A percentile compares a stretch with the other conserved stretches of the same genome.
These are phyloP conservation scores for Lamellibrachia luymesi DNA, from an alignment of 1,140 invertebrate species.

Conservation along the genomic window DNA sequence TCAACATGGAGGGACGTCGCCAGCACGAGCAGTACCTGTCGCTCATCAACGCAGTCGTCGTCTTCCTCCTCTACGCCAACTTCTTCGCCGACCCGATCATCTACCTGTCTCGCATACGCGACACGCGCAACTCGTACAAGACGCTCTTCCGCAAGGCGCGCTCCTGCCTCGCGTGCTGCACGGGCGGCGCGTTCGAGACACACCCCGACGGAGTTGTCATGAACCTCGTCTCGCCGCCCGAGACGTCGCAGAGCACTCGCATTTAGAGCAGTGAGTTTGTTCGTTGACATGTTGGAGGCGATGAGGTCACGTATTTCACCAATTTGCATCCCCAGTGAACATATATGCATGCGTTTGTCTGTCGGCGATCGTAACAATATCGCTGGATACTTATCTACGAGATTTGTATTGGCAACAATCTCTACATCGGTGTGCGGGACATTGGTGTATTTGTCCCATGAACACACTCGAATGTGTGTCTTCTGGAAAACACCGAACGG, in stretches of 20 bases:
- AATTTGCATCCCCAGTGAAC: not conserved
- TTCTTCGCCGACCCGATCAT: constrained; percentile 23
- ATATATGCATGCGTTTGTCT: not conserved
- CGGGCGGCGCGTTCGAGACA: not conserved
- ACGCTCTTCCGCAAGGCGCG: constrained; percentile 10
- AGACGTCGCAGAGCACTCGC: not conserved
- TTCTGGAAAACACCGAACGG: not conserved
- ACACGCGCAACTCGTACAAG: constrained; percentile 16
- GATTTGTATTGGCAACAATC: not conserved
- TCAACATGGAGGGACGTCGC: constrained; percentile 2
- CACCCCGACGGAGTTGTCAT: not conserved
- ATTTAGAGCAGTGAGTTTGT: not conserved
- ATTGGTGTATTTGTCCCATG: not conserved
- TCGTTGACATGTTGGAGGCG: not conserved
- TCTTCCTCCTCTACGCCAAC: constrained; percentile 17
- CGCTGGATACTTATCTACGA: not conserved
- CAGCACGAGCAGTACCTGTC: too few species aligned
- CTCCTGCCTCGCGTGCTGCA: not conserved
- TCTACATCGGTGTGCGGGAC: not conserved
- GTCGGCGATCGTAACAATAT: not conserved
- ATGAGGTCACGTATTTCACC: not conserved
- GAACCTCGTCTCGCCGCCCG: not conserved
- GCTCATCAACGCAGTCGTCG: constrained; percentile 13
- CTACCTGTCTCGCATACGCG: constrained; percentile 11
- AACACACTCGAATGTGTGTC: not conserved